Percentiles rank a stretch among this genome's conserved stretches.
Conservation (phyloP, 1,140 invertebrate species). For the Halyomorpha halys region DNA sequence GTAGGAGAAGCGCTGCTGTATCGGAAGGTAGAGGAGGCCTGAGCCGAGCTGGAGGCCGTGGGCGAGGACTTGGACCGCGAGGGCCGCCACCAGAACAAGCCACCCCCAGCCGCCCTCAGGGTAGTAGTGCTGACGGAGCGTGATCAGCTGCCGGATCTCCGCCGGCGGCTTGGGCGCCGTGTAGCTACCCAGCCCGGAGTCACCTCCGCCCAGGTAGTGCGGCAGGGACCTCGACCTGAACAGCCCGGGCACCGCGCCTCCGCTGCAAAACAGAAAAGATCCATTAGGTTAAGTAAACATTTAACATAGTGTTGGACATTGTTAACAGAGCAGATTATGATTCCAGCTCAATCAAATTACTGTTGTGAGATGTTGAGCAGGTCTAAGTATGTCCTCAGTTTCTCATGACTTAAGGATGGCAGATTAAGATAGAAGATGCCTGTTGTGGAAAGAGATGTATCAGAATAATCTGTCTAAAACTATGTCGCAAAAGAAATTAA, state of each 20-base stretch:
- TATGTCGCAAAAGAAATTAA: no score
- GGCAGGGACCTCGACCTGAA: constrained; percentile 39
- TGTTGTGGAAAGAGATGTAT: no score
- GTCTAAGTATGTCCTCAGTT: no score
- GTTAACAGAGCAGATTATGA: no score
- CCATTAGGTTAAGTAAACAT: no score
- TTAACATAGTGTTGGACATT: no score
- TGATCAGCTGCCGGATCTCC: constrained; percentile 29
- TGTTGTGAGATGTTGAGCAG: no score
- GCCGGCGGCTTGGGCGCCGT: constrained; percentile 32
- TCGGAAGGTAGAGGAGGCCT: constrained; percentile 36
- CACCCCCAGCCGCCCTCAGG: constrained; percentile 59
- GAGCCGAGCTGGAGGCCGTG: constrained; percentile 42
- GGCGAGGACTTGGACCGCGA: constrained; percentile 43
- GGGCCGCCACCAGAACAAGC: constrained; percentile 44
- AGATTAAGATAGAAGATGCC: no score
- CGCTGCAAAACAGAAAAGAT: constrained; percentile 28
- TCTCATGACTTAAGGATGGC: no score
- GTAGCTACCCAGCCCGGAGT: constrained; percentile 34
- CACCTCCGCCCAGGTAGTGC: constrained; percentile 34
- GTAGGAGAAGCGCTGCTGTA: constrained; percentile 29
- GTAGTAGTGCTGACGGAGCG: constrained; percentile 49
- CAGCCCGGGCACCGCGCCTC: constrained; percentile 35
- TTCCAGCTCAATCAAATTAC: no score
- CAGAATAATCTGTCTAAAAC: no score